Base-by-base conservation (phyloP, 1,140 invertebrate species). In the Arctopsyche grandis region DNA sequence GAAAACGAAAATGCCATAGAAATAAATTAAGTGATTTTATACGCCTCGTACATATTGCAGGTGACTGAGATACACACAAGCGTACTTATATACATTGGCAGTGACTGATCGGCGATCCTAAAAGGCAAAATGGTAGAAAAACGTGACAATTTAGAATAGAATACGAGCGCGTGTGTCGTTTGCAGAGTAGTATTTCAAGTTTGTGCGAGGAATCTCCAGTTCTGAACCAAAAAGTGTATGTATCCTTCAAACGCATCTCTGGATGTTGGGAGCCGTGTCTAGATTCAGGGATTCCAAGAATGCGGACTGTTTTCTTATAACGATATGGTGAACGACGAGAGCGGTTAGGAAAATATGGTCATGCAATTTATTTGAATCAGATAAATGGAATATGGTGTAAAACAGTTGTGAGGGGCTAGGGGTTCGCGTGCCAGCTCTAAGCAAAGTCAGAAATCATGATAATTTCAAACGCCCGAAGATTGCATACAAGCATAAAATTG, bases 301-400 rank as follows among this genome's bases (percentile, higher is more conserved):
- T 63, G 52, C 26, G 16, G 5, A 29, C 22, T 24, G 58, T 56
- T 74, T 48, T 48, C 48, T 26, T 26, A 29, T 26, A 74, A 56
- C 71, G 74, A 76, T 76, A 76, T 29, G 43, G 48, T 12, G 16
- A 71, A 38, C 66, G 69, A 48, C 44, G 73, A 75, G 46, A 56
- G 56, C 26, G 56, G 74, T 10, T 74, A n/a, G 46, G 21, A 58
- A 48, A 63, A 76, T 76, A 76, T 76, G 56, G 74, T 63, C 56
- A 56, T 76, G 74, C 52, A 63, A 76, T 76, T 76, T 76, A 63
- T 63, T 76, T 24, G 24, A 44, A 76, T 76, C 74, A 76, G 74
- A 76, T 76, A 76, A 9, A 12, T 44, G 7, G 74, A 9, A 66
- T n/a, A 76, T 63, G 22, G 74, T 76, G 74, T 76, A 63, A 76